These are phyloP conservation scores for Carabus problematicus DNA, from an alignment of 2,888 invertebrate species.

Conservation along the genomic window DNA sequence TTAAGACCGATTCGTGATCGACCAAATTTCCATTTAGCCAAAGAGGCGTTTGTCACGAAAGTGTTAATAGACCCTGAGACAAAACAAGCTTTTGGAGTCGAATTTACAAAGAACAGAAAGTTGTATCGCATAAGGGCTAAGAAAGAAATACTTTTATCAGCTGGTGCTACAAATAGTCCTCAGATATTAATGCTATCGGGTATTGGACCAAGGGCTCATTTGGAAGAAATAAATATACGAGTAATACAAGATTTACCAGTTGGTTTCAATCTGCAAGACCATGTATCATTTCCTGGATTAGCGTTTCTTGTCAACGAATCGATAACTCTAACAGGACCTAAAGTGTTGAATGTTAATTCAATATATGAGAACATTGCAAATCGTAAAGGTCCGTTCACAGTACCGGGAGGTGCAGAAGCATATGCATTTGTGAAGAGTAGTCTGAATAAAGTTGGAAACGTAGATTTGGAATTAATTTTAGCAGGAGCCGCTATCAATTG, in stretches of 20 bases:
- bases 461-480: constrained; percentile 81
- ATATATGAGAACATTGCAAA: constrained; percentile 69
- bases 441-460: constrained; percentile 58
- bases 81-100: constrained; percentile 71
- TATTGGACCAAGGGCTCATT: constrained; percentile 72
- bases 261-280: constrained; percentile 84
- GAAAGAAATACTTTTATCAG: constrained; percentile 80
- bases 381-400: constrained; percentile 74
- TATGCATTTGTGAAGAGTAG: constrained; percentile 77
- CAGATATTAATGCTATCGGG: constrained; percentile 88
- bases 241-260: constrained; percentile 75
- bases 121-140: constrained; percentile 65
- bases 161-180: constrained; percentile 84
- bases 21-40: constrained; percentile 74
- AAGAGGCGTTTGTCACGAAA: constrained; percentile 71
- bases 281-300: constrained; percentile 75
- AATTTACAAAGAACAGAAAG: constrained; percentile 69
- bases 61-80: constrained; percentile 69
- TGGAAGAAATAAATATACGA: constrained; percentile 66
- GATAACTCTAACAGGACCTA: constrained; percentile 70
- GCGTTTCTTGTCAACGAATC: constrained; percentile 76
- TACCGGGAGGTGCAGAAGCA: constrained; percentile 81
- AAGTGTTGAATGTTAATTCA: constrained; percentile 62
- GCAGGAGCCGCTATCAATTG: constrained; percentile 79
- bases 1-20: constrained; percentile 71